phyloP scores from a whole-genome alignment of 2,113 vertebrate genomes.

The Morone saxatilis region DNA sequence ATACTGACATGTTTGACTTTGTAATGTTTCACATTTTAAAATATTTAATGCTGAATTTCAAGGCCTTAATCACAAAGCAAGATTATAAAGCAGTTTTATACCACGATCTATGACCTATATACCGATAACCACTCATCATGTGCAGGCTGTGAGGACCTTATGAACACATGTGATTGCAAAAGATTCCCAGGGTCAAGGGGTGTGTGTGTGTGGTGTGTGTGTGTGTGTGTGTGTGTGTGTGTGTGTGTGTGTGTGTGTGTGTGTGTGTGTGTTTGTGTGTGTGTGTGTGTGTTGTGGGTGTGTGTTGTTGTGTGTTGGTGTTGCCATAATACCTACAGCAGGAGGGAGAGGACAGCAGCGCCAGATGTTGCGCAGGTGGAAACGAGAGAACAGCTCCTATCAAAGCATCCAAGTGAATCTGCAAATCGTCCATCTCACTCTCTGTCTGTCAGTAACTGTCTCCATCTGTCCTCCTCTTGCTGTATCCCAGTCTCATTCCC shows the following conservation, averaged over 20 bases:
- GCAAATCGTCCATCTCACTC: slow-evolving; percentile 67
- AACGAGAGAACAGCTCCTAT: slow-evolving; percentile 70
- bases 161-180: slow-evolving; percentile 2
- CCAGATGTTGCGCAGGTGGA: slow-evolving; percentile 81
- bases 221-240: slow-evolving; percentile 1
- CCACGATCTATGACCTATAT: not conserved
- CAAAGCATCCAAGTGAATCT: slow-evolving; percentile 65
- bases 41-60: not conserved
- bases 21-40: not conserved
- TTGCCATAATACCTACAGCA: slow-evolving; percentile 63
- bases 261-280: not conserved
- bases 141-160: not conserved
- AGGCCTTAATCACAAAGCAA: not conserved
- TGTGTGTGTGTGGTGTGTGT: slow-evolving; percentile 8
- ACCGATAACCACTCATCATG: not conserved
- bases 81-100: not conserved
- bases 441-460: slow-evolving; percentile 46
- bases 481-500: slow-evolving; percentile 22
- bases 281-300: slow-evolving; percentile 20
- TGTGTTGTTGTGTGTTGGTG: slow-evolving; percentile 32
- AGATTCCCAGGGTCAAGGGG: slow-evolving; percentile 1
- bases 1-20: not conserved
- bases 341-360: slow-evolving; percentile 49
- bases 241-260: slow-evolving; percentile 26
- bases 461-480: slow-evolving; percentile 24